Evolutionary conservation across 1,140 invertebrate genomes (phyloP).

Genomic region (Lasioglossum baleicum): DNA sequence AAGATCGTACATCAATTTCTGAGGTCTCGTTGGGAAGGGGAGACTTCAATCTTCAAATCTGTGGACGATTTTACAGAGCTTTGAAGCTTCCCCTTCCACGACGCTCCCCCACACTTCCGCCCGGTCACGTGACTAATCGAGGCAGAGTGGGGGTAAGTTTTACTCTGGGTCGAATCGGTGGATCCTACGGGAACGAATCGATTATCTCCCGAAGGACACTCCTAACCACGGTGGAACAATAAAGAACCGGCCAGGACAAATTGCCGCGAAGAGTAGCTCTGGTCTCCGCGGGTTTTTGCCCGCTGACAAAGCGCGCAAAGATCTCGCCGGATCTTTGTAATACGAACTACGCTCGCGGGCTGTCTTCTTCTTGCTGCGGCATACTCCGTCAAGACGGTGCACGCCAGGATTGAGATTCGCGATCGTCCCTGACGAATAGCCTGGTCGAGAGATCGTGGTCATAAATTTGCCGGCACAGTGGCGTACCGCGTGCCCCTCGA

Average conservation of each 20-base stretch:
- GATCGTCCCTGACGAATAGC: conserved; percentile 61
- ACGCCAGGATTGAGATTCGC: conserved; percentile 60
- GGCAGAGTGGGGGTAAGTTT: too few species aligned
- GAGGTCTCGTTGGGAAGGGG: too few species aligned
- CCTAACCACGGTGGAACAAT: conserved; percentile 3
- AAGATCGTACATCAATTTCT: too few species aligned
- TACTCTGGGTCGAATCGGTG: not conserved
- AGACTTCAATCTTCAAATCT: too few species aligned
- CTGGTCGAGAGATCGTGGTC: conserved; percentile 54
- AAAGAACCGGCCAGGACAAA: conserved; percentile 43
- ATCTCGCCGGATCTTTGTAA: conserved; percentile 56
- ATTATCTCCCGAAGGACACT: not conserved
- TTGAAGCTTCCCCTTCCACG: too few species aligned
- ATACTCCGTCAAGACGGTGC: conserved; percentile 43
- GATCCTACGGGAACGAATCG: not conserved
- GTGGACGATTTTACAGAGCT: too few species aligned
- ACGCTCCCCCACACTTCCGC: too few species aligned
- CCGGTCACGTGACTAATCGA: too few species aligned
- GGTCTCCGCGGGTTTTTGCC: conserved; percentile 7
- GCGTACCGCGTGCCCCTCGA: conserved; percentile 10
- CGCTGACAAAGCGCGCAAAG: conserved; percentile 48
- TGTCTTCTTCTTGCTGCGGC: conserved; percentile 28
- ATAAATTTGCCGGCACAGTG: conserved; percentile 55
- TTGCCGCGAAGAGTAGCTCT: conserved; percentile 26
- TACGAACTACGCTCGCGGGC: conserved; percentile 38